phyloP scores from a whole-genome alignment of 2,797 vertebrate species.

The Echiichthys vipera region DNA sequence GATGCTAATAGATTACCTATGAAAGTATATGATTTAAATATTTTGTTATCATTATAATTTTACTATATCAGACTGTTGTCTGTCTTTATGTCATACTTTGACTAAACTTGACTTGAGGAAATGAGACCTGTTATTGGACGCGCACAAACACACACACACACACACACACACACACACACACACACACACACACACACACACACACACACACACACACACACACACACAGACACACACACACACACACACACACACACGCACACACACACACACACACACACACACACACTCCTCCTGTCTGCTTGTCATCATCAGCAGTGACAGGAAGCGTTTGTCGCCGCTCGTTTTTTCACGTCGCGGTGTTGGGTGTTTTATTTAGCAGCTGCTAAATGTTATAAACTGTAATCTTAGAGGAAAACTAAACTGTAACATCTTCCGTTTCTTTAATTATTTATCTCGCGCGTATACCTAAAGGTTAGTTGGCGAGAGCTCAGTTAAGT shows the following conservation, averaged over 20 bases:
- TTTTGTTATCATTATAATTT: too few species aligned
- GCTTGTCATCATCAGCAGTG: constrained; percentile 53
- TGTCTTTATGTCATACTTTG: neutral
- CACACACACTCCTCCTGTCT: constrained; percentile 18
- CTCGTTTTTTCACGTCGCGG: constrained; percentile 6
- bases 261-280: neutral
- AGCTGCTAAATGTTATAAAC: constrained; percentile 21
- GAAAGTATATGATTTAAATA: too few species aligned
- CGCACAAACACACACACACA: too few species aligned
- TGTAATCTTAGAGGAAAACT: neutral
- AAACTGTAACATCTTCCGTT: neutral
- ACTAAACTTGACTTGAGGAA: neutral
- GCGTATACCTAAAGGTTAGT: neutral
- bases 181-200: neutral
- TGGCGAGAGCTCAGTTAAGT: too few species aligned
- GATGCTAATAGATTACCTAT: too few species aligned
- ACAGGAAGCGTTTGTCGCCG: constrained; percentile 62
- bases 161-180: too few species aligned
- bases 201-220: neutral
- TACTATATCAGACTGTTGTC: too few species aligned
- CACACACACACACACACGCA: constrained; percentile 1
- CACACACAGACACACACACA: constrained; percentile 9
- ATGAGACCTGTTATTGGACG: too few species aligned
- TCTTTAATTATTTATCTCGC: neutral
- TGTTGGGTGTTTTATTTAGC: constrained; percentile 39